Evolutionary conservation across 2,113 vertebrate genomes (phyloP), one percentile per base, ranked within the genome.

Genomic region (Verasper variegatus): DNA sequence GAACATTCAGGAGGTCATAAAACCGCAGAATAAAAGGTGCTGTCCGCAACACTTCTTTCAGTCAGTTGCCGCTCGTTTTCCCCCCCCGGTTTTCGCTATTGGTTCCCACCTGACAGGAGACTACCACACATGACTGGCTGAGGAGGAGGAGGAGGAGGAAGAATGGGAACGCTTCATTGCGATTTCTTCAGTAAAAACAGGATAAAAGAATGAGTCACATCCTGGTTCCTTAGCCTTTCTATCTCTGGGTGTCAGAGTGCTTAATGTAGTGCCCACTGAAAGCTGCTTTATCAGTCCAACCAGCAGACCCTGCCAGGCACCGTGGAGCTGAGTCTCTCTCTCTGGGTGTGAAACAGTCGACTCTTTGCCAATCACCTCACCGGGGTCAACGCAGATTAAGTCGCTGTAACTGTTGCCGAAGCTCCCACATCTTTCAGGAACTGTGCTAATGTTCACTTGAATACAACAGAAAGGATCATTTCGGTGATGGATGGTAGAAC

Each of bases 241-340:
- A 80, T 78, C 78, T 78, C 37, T 51, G 78, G 51, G 47, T 68
- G 80, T 81, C 83, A 78, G 71, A 68, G 62, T 3, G 76, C 49
- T 79, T 86, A 68, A 83, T 80, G 84, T 78, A 79, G 72, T 35
- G 63, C 26, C 81, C 58, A 79, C 64, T 76, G 62, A 73, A 85
- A 86, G 77, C 85, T 62, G 58, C 47, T 51, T 85, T 80, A 85
- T 88, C 83, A 81, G 73, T 49, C 56, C 63, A 1, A 77, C 17
- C 75, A 61, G 37, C 82, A 88, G 76, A 73, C 71, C 11, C 59
- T 69, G 86, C 76, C 79, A 72, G 74, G 62, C 40, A 40, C 23
- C 67, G 74, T 35, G 71, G 71, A 51, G 15, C 47, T 6, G 73
- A 75, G 55, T 67, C 14, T 65, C 72, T 52, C 70, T 79, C 62